phyloP scores from a whole-genome alignment of 2,888 invertebrate species.

The Mythimna ferrago region DNA sequence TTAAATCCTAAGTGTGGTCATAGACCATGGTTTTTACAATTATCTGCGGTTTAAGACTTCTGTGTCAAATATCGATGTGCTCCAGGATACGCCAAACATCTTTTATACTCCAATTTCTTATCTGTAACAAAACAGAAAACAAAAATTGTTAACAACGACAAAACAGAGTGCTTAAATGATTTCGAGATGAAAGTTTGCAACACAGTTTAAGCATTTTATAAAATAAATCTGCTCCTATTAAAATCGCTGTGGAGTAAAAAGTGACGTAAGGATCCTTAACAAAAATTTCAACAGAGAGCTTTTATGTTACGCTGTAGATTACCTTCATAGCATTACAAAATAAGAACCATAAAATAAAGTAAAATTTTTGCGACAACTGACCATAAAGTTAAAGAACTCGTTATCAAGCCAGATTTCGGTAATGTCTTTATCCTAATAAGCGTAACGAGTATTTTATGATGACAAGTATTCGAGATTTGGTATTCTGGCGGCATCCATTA shows the following conservation, averaged over 20 bases:
- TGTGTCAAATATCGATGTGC: conserved; percentile 66
- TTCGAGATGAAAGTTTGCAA: neutral
- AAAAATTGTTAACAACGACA: neutral
- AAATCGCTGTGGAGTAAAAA: neutral
- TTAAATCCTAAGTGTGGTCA: conserved; percentile 76
- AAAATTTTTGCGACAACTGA: conserved; percentile 2
- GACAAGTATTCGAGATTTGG: conserved; percentile 34
- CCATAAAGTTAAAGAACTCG: conserved; percentile 13
- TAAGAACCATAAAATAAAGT: conserved; percentile 5
- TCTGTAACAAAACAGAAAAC: conserved; percentile 76
- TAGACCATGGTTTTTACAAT: conserved; percentile 76
- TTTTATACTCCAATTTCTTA: conserved; percentile 53
- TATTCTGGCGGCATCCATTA: conserved; percentile 32
- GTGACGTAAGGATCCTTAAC: neutral
- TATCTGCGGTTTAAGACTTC: conserved; percentile 80
- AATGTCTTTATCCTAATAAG: conserved; percentile 19
- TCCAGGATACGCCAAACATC: conserved; percentile 71
- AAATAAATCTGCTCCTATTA: neutral
- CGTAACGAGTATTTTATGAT: conserved; percentile 27
- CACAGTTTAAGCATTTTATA: neutral
- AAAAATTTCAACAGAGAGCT: conserved; percentile 1
- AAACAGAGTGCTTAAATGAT: neutral
- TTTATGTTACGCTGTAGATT: neutral
- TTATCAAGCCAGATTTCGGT: conserved; percentile 24
- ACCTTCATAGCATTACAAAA: conserved; percentile 1